A percentile compares a stretch with the other conserved stretches of the same genome.
These are phyloP conservation scores for Phoxinus phoxinus DNA, from an alignment of 2,113 vertebrate species.

Conservation along the genomic window DNA sequence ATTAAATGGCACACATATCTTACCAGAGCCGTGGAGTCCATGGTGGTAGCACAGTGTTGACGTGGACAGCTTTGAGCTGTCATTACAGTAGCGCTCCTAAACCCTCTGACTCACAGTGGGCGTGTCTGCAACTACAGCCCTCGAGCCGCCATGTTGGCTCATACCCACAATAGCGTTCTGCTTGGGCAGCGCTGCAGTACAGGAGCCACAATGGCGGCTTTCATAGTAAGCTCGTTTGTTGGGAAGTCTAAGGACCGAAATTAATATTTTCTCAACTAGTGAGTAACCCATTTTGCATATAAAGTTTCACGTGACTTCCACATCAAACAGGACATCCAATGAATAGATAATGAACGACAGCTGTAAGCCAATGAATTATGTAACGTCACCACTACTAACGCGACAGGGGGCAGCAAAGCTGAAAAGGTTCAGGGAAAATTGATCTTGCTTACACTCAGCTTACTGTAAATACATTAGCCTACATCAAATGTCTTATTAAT, in stretches of 20 bases:
- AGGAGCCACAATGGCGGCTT: slow-evolving; percentile 50
- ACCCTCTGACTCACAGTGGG: slow-evolving; percentile 62
- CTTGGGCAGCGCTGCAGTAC: too few relatives aligned
- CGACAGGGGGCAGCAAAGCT: slow-evolving; percentile 14
- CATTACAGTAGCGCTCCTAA: slow-evolving; percentile 66
- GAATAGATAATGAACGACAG: neutral
- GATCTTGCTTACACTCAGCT: neutral
- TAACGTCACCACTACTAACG: neutral
- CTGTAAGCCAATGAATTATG: neutral
- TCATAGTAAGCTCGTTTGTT: neutral
- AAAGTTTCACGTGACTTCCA: neutral
- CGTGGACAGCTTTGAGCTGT: slow-evolving; percentile 83
- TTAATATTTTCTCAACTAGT: neutral
- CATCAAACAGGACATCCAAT: neutral
- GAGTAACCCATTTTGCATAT: neutral
- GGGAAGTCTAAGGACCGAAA: neutral
- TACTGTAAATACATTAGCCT: neutral
- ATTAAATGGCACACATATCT: slow-evolving; percentile 50
- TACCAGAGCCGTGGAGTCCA: slow-evolving; percentile 79
- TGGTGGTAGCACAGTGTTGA: slow-evolving; percentile 77
- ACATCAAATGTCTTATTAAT: neutral
- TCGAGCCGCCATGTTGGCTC: slow-evolving; percentile 25
- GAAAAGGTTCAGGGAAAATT: neutral
- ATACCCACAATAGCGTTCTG: slow-evolving; percentile 7
- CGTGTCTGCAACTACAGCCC: slow-evolving; percentile 45